Base-by-base conservation (phyloP, 1,140 invertebrate genomes). In the Saccostrea glomerata region DNA sequence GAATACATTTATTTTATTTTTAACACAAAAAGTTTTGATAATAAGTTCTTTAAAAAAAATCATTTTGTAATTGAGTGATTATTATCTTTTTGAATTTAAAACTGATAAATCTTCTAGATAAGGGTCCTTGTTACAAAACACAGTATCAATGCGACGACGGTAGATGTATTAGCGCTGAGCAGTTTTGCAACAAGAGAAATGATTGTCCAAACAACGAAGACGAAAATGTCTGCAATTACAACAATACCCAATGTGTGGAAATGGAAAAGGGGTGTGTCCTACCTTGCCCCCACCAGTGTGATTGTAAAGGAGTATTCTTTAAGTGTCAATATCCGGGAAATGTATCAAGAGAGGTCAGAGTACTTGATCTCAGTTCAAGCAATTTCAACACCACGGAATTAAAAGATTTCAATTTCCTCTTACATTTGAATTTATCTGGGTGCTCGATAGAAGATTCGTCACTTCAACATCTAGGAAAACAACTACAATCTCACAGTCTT, bases 141-240 rank as follows among this genome's bases (percentile, higher is more conserved):
- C 25, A 77, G 15, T 77, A 30, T 77, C 70, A 77, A 77, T 77
- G 70, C 15, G 70, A 77, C 15, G 70, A 77, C 25, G 70, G 70
- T 2, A 77, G 70, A 13, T 77, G 70, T 36, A 15, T 77, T 25
- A 11, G 4, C 30, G 70, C 25, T 77, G 70, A 17, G 15, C 9
- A 77, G 25, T 77, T 77, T 36, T 77, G 70, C 15, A 77, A 77
- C 25, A 25, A 36, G 25, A 30, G 15, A 40, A 11, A 13, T 36
- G 25, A 77, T 36, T 77, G 70, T 77, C 70, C 70, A 40, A 77
- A 77, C 6, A 15, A 30, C 2, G 70, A 77, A 30, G 70, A 77
- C 15, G 70, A 77, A 77, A 30, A 23, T 15, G 0, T 36, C 5
- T 77, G 70, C 15, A 77, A 73, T 23, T 12, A 73, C 25, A 73